phyloP scores from a whole-genome alignment of 2,888 invertebrate species.

The Leptinotarsa tumamoca region DNA sequence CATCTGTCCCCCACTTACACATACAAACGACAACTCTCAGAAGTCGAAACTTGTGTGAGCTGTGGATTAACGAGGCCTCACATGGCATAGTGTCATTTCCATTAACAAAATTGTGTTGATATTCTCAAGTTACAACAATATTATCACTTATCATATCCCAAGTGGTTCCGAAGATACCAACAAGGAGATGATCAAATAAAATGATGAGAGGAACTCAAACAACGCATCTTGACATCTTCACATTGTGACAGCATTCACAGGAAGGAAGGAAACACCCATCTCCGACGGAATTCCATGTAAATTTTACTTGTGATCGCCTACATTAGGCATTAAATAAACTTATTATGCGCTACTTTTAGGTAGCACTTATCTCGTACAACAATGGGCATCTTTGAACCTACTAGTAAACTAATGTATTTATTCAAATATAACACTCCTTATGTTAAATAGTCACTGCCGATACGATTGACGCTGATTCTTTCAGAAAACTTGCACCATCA shows the following conservation, averaged over 20 bases:
- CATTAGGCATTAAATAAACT: conserved; percentile 52
- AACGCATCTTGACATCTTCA: neutral
- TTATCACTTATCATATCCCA: too few relatives aligned
- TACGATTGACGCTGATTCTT: conserved; percentile 39
- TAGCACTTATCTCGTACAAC: conserved; percentile 58
- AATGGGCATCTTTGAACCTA: conserved; percentile 57
- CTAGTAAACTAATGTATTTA: conserved; percentile 56
- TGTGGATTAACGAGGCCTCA: too few relatives aligned
- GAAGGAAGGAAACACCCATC: conserved; percentile 16
- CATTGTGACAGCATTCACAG: conserved; percentile 5
- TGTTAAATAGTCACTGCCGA: conserved; percentile 52
- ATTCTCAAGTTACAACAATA: too few relatives aligned
- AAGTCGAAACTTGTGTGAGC: too few relatives aligned
- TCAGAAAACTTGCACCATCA: conserved; percentile 45
- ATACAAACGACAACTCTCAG: too few relatives aligned
- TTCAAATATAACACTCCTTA: conserved; percentile 59
- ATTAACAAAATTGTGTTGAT: too few relatives aligned
- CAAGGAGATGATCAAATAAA: neutral
- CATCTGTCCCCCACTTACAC: too few relatives aligned
- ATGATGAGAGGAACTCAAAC: neutral
- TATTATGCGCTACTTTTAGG: conserved; percentile 59
- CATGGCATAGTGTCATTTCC: too few relatives aligned
- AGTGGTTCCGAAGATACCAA: too few relatives aligned
- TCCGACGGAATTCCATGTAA: conserved; percentile 8
- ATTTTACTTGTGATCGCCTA: conserved; percentile 37